These are phyloP conservation scores for Clarias gariepinus DNA, from an alignment of 2,113 vertebrate species.

Conservation along the genomic window DNA sequence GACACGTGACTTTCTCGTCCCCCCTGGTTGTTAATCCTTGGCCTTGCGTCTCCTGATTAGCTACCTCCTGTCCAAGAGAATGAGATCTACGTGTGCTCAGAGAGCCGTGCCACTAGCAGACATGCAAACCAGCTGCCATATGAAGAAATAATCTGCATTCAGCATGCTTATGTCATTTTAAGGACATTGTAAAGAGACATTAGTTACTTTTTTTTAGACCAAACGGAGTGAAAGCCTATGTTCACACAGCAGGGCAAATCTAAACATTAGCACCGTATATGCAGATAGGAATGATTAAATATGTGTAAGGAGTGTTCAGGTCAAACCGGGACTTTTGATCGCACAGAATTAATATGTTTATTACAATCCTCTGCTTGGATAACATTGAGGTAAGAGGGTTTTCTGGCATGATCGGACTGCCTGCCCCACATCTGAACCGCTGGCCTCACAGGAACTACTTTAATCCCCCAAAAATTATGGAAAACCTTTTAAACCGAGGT, in stretches of 20 bases:
- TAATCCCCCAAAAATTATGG: no score
- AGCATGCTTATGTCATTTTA: background rate
- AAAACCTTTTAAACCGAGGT: no score
- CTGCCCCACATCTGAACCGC: background rate
- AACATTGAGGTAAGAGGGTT: no score
- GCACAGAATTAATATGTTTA: no score
- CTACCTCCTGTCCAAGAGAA: conserved; percentile 74
- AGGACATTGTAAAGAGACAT: background rate
- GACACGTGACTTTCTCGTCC: background rate
- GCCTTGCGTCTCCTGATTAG: conserved; percentile 52
- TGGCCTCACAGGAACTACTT: no score
- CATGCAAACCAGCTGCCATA: conserved; percentile 49
- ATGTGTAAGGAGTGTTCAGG: background rate
- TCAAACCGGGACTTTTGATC: no score
- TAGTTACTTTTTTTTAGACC: background rate
- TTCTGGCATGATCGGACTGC: background rate
- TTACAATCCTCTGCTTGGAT: no score
- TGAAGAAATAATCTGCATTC: background rate
- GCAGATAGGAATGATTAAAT: background rate
- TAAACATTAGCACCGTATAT: background rate
- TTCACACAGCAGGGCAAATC: background rate
- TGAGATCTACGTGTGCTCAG: conserved; percentile 56
- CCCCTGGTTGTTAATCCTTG: conserved; percentile 5
- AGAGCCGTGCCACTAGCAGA: conserved; percentile 65
- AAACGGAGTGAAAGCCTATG: background rate